These are phyloP conservation scores for Exaiptasia diaphana DNA, from an alignment of 64 coral and sea anemone genomes.

Conservation along the genomic window DNA sequence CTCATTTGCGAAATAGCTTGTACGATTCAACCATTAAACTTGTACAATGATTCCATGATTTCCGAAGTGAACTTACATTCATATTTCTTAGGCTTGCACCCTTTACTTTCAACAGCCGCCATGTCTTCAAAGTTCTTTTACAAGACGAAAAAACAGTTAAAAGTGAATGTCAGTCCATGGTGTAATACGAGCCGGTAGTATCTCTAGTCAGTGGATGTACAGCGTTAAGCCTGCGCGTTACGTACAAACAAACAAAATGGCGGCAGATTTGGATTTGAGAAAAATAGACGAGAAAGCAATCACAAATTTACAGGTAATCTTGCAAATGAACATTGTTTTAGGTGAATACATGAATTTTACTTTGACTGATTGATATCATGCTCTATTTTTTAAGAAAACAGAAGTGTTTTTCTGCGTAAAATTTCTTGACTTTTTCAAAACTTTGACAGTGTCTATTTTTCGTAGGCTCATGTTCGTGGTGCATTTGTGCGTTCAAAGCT, in stretches of 20 bases:
- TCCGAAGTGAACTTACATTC: constrained; percentile 88
- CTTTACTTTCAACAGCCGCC: neutral
- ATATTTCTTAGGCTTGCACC: constrained; percentile 52
- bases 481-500: constrained; percentile 35
- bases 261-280: constrained; percentile 64
- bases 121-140: too few relatives aligned
- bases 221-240: neutral
- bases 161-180: too few relatives aligned
- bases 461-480: constrained; percentile 46
- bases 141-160: too few relatives aligned
- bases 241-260: constrained; percentile 15
- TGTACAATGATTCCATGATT: too few relatives aligned
- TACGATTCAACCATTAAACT: neutral
- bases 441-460: neutral
- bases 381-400: too few relatives aligned
- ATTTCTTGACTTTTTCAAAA: constrained; percentile 9
- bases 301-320: constrained; percentile 39
- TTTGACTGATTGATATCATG: neutral
- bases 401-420: neutral
- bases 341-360: neutral
- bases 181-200: neutral
- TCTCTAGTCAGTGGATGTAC: neutral
- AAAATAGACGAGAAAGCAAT: neutral
- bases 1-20: too few relatives aligned
- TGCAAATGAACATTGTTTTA: neutral